These are phyloP conservation scores for Maconellicoccus hirsutus DNA, from an alignment of 1,140 invertebrate genomes.

Conservation along the genomic window DNA sequence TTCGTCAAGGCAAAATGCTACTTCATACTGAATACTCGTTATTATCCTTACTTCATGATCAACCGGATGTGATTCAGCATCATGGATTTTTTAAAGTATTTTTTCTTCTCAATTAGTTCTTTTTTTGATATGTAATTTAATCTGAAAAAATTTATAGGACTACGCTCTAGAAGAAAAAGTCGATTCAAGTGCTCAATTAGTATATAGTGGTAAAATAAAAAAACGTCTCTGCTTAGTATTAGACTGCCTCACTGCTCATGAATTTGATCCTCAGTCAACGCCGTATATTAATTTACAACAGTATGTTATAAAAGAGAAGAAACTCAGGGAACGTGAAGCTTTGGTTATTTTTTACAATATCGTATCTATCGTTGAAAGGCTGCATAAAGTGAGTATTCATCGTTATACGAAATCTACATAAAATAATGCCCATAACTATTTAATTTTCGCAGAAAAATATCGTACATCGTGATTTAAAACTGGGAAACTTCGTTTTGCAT, in stretches of 20 bases:
- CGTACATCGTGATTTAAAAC: conserved; percentile 68
- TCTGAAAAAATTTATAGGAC: conserved; percentile 42
- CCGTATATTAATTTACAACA: conserved; percentile 66
- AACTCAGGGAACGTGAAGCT: conserved; percentile 61
- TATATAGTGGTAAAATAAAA: conserved; percentile 49
- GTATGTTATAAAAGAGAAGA: conserved; percentile 71
- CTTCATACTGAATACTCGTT: conserved; percentile 69
- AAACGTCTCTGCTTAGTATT: conserved; percentile 60
- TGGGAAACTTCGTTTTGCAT: conserved; percentile 69
- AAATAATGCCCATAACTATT: background rate
- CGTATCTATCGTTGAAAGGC: conserved; percentile 57
- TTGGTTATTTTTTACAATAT: conserved; percentile 66
- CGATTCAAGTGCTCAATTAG: conserved; percentile 38
- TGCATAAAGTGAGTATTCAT: conserved; percentile 51
- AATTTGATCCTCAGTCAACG: conserved; percentile 54
- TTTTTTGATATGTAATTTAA: background rate
- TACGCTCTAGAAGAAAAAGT: conserved; percentile 51
- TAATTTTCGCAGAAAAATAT: conserved; percentile 53
- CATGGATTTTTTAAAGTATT: conserved; percentile 70
- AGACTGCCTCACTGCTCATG: conserved; percentile 62
- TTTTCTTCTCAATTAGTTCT: too few relatives aligned
- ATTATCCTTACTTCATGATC: conserved; percentile 53
- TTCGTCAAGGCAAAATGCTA: conserved; percentile 69
- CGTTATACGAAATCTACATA: background rate
- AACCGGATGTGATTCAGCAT: conserved; percentile 64